A percentile compares a stretch with the other conserved stretches of the same genome.
phyloP scores from a whole-genome alignment of 1,140 invertebrate genomes.

The silkworm (Bombyx mori) region DNA sequence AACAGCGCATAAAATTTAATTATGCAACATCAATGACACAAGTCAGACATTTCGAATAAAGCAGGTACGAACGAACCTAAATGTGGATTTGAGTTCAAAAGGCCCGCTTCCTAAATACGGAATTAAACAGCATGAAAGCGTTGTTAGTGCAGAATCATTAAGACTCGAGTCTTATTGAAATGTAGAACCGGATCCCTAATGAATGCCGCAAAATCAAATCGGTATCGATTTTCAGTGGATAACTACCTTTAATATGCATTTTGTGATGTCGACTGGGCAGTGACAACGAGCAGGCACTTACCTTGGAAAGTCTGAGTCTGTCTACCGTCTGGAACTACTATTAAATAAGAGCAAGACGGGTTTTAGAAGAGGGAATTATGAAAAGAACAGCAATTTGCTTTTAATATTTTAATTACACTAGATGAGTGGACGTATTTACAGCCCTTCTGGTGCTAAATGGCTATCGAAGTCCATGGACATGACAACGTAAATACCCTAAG shows the following conservation, averaged over 20 bases:
- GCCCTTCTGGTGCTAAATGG: too few species aligned
- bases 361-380: too few species aligned
- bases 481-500: too few species aligned
- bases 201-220: conserved; percentile 64
- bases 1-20: conserved; percentile 36
- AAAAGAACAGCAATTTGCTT: too few species aligned
- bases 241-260: conserved; percentile 51
- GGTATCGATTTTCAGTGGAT: conserved; percentile 55
- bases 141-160: conserved; percentile 64
- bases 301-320: neutral
- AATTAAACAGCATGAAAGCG: conserved; percentile 57
- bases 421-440: too few species aligned
- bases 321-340: too few species aligned
- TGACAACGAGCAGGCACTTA: conserved; percentile 22
- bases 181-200: conserved; percentile 63
- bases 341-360: too few species aligned
- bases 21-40: conserved; percentile 35
- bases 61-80: conserved; percentile 29
- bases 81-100: conserved; percentile 46
- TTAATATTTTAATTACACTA: too few species aligned
- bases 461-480: too few species aligned
- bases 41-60: conserved; percentile 31
- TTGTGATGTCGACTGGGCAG: conserved; percentile 33
- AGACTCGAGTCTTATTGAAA: conserved; percentile 58
- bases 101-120: conserved; percentile 60